These are phyloP conservation scores for Aulostomus chinensis DNA, from an alignment of 2,797 vertebrate genomes.

Conservation along the genomic window DNA sequence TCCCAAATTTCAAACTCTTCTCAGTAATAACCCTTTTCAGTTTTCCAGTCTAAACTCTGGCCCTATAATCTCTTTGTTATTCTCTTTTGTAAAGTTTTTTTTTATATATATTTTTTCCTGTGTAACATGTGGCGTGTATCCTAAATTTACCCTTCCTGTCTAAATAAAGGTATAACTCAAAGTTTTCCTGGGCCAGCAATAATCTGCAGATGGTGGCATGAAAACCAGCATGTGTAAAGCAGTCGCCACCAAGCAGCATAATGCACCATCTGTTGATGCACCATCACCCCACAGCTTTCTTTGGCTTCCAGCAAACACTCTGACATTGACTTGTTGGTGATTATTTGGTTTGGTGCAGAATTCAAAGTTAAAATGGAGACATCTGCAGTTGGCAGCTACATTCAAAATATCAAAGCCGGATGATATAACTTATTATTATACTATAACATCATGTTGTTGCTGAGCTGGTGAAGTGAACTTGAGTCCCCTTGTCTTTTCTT, in stretches of 20 bases:
- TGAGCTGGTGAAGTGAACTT: too few species aligned
- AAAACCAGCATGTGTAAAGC: constrained; percentile 47
- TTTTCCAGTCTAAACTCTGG: not conserved
- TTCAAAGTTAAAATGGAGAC: constrained; percentile 16
- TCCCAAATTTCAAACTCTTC: not conserved
- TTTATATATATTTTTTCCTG: constrained; percentile 1
- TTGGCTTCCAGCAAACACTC: constrained; percentile 43
- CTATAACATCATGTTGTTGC: too few species aligned
- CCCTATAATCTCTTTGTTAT: not conserved
- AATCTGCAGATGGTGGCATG: constrained; percentile 49
- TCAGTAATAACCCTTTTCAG: too few species aligned
- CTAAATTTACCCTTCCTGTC: constrained; percentile 9
- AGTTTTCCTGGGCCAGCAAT: constrained; percentile 37
- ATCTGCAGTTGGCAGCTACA: constrained; percentile 10
- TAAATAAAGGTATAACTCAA: constrained; percentile 32
- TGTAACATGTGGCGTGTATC: constrained; percentile 1
- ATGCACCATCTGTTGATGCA: constrained; percentile 65
- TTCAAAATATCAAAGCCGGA: not conserved
- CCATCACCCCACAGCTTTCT: constrained; percentile 46
- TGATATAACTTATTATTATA: too few species aligned
- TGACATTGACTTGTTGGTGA: constrained; percentile 49
- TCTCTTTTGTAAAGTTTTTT: not conserved
- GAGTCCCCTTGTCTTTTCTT: too few species aligned
- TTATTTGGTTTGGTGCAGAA: not conserved
- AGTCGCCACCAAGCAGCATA: constrained; percentile 42